phyloP scores from a whole-genome alignment of 2,113 vertebrate genomes.

The Callithrix jacchus region DNA sequence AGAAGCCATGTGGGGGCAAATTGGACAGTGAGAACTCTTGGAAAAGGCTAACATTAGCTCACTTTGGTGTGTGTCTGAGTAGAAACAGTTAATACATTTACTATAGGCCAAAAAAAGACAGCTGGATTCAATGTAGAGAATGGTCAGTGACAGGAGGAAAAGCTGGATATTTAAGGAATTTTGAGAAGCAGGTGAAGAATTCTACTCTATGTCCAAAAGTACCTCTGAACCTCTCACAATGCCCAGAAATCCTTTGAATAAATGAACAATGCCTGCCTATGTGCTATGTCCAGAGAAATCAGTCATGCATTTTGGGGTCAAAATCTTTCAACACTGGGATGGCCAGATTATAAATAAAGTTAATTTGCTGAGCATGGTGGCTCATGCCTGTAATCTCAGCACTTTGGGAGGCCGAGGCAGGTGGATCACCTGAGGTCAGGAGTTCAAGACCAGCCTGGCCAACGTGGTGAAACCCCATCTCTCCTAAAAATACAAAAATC shows the following conservation, averaged over 20 bases:
- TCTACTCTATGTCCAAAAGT: not conserved
- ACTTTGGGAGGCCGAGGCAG: no score
- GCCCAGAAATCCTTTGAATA: not conserved
- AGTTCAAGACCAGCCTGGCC: no score
- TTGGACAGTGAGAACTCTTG: slow-evolving; percentile 64
- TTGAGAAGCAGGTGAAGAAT: not conserved
- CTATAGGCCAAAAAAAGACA: slow-evolving; percentile 5
- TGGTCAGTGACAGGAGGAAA: not conserved
- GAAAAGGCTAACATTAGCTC: slow-evolving; percentile 21
- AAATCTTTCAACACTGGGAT: not conserved
- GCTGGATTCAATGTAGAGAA: not conserved
- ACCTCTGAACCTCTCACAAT: not conserved
- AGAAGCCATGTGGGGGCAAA: slow-evolving; percentile 63
- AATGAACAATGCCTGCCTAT: not conserved
- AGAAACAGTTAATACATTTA: slow-evolving; percentile 7
- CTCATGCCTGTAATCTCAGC: no score
- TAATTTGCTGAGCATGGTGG: not conserved
- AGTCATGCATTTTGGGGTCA: not conserved
- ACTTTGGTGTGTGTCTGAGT: not conserved
- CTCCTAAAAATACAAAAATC: no score
- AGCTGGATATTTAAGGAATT: not conserved
- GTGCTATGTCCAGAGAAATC: not conserved
- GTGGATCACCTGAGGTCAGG: no score
- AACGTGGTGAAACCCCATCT: no score
- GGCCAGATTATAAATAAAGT: not conserved